Conservation (phyloP, 2,888 invertebrate species). For the Acanthococcus lagerstroemiae region DNA sequence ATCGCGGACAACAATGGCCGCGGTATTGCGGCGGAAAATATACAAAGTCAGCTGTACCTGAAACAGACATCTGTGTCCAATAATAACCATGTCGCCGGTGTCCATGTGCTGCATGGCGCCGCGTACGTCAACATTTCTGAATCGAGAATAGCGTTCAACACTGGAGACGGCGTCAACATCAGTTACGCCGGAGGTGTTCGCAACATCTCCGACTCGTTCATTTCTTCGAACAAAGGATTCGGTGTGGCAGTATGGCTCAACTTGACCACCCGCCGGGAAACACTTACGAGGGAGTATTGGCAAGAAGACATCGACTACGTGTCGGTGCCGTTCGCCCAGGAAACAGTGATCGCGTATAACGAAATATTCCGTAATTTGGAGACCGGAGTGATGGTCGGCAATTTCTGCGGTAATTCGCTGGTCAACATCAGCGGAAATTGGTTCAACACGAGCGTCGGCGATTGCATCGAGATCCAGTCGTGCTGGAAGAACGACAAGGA, state of each 20-base stretch:
- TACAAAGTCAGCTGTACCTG: constrained; percentile 79
- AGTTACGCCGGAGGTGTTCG: constrained; percentile 73
- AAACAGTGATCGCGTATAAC: constrained; percentile 75
- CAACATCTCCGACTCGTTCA: constrained; percentile 75
- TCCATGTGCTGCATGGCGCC: constrained; percentile 81
- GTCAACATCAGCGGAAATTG: constrained; percentile 88
- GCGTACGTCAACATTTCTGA: constrained; percentile 90
- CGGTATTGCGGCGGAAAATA: constrained; percentile 86
- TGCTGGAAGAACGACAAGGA: constrained; percentile 59
- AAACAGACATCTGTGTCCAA: constrained; percentile 71
- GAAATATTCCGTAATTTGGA: constrained; percentile 78
- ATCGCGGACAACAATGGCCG: constrained; percentile 85
- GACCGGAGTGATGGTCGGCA: constrained; percentile 74
- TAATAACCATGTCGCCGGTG: constrained; percentile 81
- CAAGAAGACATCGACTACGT: constrained; percentile 9
- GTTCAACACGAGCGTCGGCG: constrained; percentile 68
- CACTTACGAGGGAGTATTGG: constrained; percentile 37
- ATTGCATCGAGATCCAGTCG: constrained; percentile 70
- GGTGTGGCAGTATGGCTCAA: constrained; percentile 86
- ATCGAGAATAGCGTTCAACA: constrained; percentile 79
- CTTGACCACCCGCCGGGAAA: constrained; percentile 48
- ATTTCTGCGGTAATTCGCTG: constrained; percentile 63
- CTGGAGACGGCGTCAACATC: constrained; percentile 89
- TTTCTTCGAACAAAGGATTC: constrained; percentile 79
- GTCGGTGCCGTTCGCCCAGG: constrained; percentile 46